Percentiles rank a stretch among this genome's conserved stretches.
phyloP scores from a whole-genome alignment of 2,888 invertebrate genomes.

The Stegana nigrithorax region DNA sequence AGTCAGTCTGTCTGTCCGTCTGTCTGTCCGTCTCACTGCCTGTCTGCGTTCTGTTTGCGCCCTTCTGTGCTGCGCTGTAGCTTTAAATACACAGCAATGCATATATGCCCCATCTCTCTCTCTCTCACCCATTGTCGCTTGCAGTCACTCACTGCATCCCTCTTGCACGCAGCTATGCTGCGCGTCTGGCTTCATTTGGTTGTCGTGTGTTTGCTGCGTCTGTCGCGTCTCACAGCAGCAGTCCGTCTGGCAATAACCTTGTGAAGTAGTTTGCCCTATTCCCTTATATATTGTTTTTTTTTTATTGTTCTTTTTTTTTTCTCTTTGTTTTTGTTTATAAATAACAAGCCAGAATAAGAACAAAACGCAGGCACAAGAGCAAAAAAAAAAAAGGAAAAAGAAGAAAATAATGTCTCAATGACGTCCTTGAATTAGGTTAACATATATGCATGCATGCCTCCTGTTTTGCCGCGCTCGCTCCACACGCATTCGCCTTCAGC shows the following conservation, averaged over 20 bases:
- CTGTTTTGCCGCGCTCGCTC: too few relatives aligned
- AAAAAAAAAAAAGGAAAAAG: neutral
- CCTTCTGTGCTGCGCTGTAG: conserved; percentile 8
- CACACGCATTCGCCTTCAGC: neutral
- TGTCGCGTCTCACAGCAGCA: too few relatives aligned
- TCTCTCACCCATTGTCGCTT: conserved; percentile 4
- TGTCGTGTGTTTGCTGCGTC: too few relatives aligned
- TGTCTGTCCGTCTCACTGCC: neutral
- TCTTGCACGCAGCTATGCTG: conserved; percentile 1
- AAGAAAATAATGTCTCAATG: conserved; percentile 60
- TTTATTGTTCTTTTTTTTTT: conserved; percentile 17
- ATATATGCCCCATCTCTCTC: conserved; percentile 4
- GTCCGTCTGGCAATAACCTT: conserved; percentile 46
- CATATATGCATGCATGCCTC: conserved; percentile 44
- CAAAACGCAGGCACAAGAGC: too few relatives aligned
- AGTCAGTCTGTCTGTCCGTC: neutral
- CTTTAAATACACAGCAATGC: conserved; percentile 3
- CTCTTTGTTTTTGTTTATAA: conserved; percentile 23
- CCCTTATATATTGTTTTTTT: conserved; percentile 55
- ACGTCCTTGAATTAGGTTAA: conserved; percentile 67
- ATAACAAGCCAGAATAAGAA: too few relatives aligned
- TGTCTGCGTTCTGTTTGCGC: neutral
- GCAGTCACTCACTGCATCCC: neutral
- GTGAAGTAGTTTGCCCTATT: conserved; percentile 66
- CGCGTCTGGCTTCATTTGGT: neutral